Evolutionary conservation across 2,888 invertebrate genomes (phyloP), one percentile per base, ranked within the genome.

Genomic region (Trichopria drosophilae): DNA sequence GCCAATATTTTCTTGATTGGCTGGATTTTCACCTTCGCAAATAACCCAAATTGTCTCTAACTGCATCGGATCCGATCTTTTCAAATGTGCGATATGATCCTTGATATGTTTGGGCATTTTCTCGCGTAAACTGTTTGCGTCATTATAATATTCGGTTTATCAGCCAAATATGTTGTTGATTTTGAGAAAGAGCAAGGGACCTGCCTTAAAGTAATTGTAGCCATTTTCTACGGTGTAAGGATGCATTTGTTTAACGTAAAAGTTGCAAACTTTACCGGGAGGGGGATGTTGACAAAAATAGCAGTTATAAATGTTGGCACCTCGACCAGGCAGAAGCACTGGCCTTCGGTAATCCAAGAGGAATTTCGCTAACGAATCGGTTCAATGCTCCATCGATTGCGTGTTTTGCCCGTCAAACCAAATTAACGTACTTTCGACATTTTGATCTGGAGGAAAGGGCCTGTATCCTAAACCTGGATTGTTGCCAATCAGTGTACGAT

Each of bases 381-480:
- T 86, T 93, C 93, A 93, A 68, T 85, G 84, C 58, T 84, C 80
- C 69, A 86, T 90, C 70, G 89, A 89, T 39, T 83, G 83, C 47
- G 81, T 81, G 54, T 88, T 85, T n/a, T 89, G 88, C 31, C 89
- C 90, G 72, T 87, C 88, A 79, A 94, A 96, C 89, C 94, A 92
- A 75, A 99, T 93, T 59, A 99, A 82, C 24, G 96, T 95, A 73
- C 95, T 96, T 65, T 93, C 93, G 32, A 93, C 88, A 72, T 95
- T 93, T 28, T 83, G 82, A 47, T 82, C 81, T 32, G 89, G 86
- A 6, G 97, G 93, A 82, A 90, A 85, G 6, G 99, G 98, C 59
- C 97, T 82, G 78, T 95, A 98, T 55, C 97, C 97, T 47, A 98
- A 81, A 43, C 96, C 82, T 60, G 98, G 98, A 81, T 95, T 96